Percentiles rank a stretch among this genome's conserved stretches.
These are phyloP conservation scores for Icerya purchasi DNA, from an alignment of 2,888 invertebrate genomes.

Conservation along the genomic window DNA sequence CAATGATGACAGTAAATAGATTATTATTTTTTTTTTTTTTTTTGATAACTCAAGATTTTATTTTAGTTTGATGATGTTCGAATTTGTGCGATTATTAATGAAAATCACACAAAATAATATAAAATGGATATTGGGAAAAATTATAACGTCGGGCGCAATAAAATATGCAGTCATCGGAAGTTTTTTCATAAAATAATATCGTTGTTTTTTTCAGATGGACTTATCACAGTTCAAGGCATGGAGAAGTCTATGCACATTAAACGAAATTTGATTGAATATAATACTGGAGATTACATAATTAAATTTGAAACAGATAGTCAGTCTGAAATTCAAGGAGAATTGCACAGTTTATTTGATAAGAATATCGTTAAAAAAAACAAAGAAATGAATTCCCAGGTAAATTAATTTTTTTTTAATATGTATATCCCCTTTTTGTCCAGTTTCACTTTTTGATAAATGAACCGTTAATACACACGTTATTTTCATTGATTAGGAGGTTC, in stretches of 20 bases:
- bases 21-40: no score
- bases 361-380: slow-evolving; percentile 54
- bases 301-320: slow-evolving; percentile 78
- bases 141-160: no score
- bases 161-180: no score
- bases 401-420: slow-evolving; percentile 4
- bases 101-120: no score
- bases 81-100: no score
- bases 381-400: slow-evolving; percentile 22
- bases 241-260: slow-evolving; percentile 79
- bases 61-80: no score
- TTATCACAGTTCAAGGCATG: slow-evolving; percentile 75
- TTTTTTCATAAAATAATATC: no score
- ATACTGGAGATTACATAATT: slow-evolving; percentile 60
- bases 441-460: not conserved
- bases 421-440: not conserved
- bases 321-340: slow-evolving; percentile 71
- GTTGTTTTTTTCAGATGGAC: slow-evolving; percentile 32
- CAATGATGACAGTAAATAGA: no score
- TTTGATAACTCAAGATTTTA: no score
- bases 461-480: not conserved
- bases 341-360: slow-evolving; percentile 52
- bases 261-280: slow-evolving; percentile 54
- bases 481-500: slow-evolving; percentile 15
- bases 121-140: no score